phyloP scores from a whole-genome alignment of 1,140 invertebrate genomes.

The Globodera rostochiensis region DNA sequence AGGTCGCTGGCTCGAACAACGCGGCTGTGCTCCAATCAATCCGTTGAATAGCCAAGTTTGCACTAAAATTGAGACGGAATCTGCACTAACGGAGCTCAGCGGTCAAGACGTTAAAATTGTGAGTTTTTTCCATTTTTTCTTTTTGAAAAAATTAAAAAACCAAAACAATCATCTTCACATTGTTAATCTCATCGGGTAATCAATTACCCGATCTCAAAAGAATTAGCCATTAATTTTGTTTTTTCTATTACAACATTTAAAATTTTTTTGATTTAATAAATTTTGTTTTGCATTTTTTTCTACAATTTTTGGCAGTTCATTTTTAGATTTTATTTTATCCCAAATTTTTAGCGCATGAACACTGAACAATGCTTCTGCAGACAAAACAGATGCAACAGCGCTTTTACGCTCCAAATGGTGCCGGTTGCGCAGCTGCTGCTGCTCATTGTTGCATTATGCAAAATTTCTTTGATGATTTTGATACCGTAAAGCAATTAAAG shows the following conservation, averaged over 20 bases:
- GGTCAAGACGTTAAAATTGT: background rate
- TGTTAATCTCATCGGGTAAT: no score
- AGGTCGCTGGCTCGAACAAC: slow-evolving; percentile 21
- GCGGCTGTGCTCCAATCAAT: slow-evolving; percentile 26
- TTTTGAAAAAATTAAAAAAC: no score
- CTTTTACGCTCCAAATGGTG: background rate
- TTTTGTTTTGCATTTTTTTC: background rate
- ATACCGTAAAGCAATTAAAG: no score
- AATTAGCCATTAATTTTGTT: background rate
- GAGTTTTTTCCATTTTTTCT: background rate
- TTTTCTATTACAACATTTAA: no score
- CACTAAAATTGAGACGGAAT: slow-evolving; percentile 6
- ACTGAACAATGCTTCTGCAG: slow-evolving; percentile 22
- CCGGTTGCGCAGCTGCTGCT: no score
- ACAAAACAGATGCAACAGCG: slow-evolving; percentile 15
- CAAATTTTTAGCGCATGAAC: slow-evolving; percentile 11
- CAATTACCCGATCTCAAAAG: background rate
- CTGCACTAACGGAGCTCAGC: slow-evolving; percentile 7
- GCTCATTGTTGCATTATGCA: no score
- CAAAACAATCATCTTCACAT: no score
- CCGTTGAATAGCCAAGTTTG: slow-evolving; percentile 25
- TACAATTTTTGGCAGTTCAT: background rate
- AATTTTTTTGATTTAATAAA: no score
- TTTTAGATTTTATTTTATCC: background rate
- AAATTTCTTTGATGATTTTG: no score